Evolutionary conservation across 35 echinoderm and acorn worm species (phyloP).

Genomic region (Holothuria glaberrima): DNA sequence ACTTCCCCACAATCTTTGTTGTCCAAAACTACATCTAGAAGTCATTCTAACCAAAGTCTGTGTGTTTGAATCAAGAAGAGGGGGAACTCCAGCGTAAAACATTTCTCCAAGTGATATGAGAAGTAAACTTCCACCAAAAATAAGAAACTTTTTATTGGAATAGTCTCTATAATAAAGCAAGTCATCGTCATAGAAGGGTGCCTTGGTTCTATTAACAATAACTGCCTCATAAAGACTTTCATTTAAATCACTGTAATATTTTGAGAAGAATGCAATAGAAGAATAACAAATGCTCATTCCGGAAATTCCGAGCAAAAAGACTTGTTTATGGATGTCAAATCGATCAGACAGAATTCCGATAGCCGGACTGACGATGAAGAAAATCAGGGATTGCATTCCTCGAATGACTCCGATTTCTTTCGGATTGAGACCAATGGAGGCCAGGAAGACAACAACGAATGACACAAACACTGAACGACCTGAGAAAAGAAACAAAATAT

Average conservation of each 20-base stretch:
- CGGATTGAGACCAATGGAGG: neutral
- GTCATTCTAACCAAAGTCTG: neutral
- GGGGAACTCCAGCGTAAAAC: neutral
- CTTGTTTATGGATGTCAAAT: neutral
- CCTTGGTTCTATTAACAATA: no score
- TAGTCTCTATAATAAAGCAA: no score
- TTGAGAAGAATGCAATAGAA: neutral
- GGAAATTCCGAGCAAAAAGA: neutral
- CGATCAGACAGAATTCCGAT: constrained; percentile 5
- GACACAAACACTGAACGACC: constrained; percentile 6
- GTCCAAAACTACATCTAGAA: neutral
- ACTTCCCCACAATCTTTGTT: neutral
- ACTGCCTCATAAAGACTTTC: no score
- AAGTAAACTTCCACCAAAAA: neutral
- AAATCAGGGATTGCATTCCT: neutral
- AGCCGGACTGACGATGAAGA: neutral
- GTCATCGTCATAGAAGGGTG: no score
- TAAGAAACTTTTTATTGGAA: neutral
- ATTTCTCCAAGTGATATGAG: constrained; percentile 11
- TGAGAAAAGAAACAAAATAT: neutral
- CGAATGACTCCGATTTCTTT: constrained; percentile 13
- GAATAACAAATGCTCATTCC: neutral
- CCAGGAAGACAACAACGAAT: neutral
- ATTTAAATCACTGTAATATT: neutral
- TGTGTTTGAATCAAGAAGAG: constrained; percentile 6